Percentiles rank a stretch among this genome's conserved stretches.
Conservation (phyloP, 2,797 vertebrate genomes). For the Denticeps clupeoides region DNA sequence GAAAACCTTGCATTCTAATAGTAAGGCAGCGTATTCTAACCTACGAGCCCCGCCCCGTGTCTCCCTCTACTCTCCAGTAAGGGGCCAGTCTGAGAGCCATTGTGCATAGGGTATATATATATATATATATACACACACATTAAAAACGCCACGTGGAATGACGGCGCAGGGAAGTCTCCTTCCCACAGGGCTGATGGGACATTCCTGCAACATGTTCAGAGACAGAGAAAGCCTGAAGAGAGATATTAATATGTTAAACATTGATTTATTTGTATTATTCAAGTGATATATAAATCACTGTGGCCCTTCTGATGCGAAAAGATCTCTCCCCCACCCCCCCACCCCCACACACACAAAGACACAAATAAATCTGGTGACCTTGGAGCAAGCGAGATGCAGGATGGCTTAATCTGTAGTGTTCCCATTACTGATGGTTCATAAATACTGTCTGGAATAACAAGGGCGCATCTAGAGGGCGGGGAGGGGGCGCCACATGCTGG, state of each 20-base stretch:
- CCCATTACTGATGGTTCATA: constrained; percentile 11
- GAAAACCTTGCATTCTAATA: constrained; percentile 25
- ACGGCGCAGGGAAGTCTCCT: constrained; percentile 1
- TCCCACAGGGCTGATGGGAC: no score
- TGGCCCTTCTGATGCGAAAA: no score
- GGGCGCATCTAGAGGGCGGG: neutral
- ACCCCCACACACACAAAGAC: neutral
- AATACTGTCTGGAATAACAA: constrained; percentile 30
- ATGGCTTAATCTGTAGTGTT: constrained; percentile 22
- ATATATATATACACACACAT: neutral
- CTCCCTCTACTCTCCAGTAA: constrained; percentile 9
- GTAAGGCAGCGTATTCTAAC: constrained; percentile 34
- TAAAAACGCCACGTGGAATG: constrained; percentile 13
- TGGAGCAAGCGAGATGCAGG: neutral
- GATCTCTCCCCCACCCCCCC: neutral
- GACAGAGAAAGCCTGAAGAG: no score
- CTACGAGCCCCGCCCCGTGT: constrained; percentile 21
- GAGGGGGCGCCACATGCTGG: constrained; percentile 2
- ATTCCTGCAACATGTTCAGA: no score
- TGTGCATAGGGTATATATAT: no score
- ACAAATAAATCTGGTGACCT: constrained; percentile 1
- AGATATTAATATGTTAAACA: no score
- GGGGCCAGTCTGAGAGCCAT: constrained; percentile 2
- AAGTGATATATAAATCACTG: no score
- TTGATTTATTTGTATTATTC: no score